Base-by-base conservation (phyloP, 92 coral and sea anemone genomes). In the Desmophyllum pertusum region DNA sequence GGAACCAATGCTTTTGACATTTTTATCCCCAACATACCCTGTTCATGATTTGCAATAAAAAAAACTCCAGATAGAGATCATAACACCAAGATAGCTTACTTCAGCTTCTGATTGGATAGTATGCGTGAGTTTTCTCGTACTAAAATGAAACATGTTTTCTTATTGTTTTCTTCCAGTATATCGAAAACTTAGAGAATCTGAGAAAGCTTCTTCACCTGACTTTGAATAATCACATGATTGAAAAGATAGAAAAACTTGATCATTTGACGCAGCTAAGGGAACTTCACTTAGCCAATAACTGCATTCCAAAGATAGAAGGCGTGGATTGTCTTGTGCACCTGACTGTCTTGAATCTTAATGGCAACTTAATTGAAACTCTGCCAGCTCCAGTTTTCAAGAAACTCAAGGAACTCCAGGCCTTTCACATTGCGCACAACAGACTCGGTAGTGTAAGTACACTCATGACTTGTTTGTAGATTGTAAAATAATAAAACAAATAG, bases 181-280 rank as follows among this genome's bases (percentile, higher is more conserved):
- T 96, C 61, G 99, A 96, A 88, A 92, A 96, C 66, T 87, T 96
- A 62, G 99, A 94, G 23, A 92, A 87, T 71, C 85, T 96, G 23
- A 93, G 86, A 62, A 85, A 84, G 53, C 95, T 96, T 18, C 94
- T 84, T 76, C 73, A 81, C 38, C 86, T 96, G 18, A 94, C 84
- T 82, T 88, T 96, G 37, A 94, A 94, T 67, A 91, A 89, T 76
- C 97, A 96, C 88, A 92, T 90, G 90, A 94, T 96, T 42, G 98
- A 90, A 78, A 96, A 96, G 86, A 92, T 96, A 19, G 98, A 96
- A 83, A 96, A 89, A 80, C 88, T 96, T 77, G 99, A 96, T 36
- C 75, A 90, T 63, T 84, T 96, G 39, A 89, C 92, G 1, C 97
- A 89, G 75, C 85, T 96, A 11, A 83, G 94, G 85, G 99, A 96